Evolutionary conservation across 1,140 invertebrate genomes (phyloP), one percentile per base, ranked within the genome.

Genomic region (Brachionus koreanus): DNA sequence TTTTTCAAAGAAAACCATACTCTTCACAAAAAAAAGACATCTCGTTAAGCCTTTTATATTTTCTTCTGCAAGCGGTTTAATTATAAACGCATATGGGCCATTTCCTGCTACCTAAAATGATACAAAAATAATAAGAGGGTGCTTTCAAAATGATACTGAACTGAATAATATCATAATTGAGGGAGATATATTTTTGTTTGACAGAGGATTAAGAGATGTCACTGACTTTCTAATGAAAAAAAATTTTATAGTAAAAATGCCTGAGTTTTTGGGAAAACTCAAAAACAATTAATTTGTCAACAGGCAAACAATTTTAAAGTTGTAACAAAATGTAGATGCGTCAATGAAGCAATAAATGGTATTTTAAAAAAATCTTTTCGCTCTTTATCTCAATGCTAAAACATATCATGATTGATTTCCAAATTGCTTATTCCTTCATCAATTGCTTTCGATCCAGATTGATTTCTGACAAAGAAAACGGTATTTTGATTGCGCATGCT

Each of bases 201-300:
- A n/a, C n/a, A n/a, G n/a, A n/a, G n/a, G n/a, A n/a, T n/a, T n/a
- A n/a, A 65, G 63, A 65, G 63, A 65, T 65, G 63, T 29, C 29
- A 65, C 29, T 65, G 63, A 65, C 4, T 65, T 65, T 65, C 23
- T 65, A 65, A 7, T 6, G 5, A 65, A 65, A 33, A 65, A 65
- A 33, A 65, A 65, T n/a, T n/a, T 5, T 33, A 35, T 13, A 5
- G 29, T 65, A 6, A 35, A 65, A 65, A 65, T 65, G 25, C 63
- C 63, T 3, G 23, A 29, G 10, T 65, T 65, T 33, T 65, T 65
- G n/a, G n/a, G 2, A 65, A 65, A 65, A 12, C 25, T n/a, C 29
- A 65, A 65, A 65, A 65, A 65, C 25, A 65, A 65, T 35, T 65
- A 33, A 65, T 29, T 65, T 65, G 63, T 65, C 25, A 65, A 65